Base-by-base conservation (phyloP, 2,797 vertebrate genomes). In the Acrocephalus scirpaceus region DNA sequence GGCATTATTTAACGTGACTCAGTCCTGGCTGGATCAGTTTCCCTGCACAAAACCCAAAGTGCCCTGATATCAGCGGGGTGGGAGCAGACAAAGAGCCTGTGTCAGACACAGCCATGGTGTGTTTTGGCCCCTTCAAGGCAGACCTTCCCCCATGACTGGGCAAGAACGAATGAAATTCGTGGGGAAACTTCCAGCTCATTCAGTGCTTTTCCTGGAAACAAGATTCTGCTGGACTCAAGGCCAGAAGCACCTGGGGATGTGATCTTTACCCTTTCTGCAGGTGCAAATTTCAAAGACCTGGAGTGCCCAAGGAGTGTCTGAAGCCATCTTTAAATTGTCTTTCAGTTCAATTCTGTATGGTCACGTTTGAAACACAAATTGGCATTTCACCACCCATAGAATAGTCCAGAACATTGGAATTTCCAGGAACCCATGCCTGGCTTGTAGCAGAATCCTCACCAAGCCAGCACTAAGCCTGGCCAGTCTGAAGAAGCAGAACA, bases 231-330 rank as follows among this genome's bases (percentile, higher is more conserved):
- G 71, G 86, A 57, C 45, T 64, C 61, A 2, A 64, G 73, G 76
- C 58, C 18, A 3, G 69, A 7, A 86, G 38, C 47, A 54, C 23
- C 56, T 20, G 3, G 16, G 75, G 34, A 20, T 0, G 0, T 3
- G 60, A 50, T 29, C 79, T 57, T 26, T 1, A 13, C 20, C 54
- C 32, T 10, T 40, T 34, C 66, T 90, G 76, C n/a, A n/a, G 30
- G 13, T 0, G 1, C 30, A 30, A 27, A 22, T 0, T 48, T 29
- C 77, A 48, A 66, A 70, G 53, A 69, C 48, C 38, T 65, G 38
- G 12, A 40, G n/a, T 1, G 17, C 30, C 56, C 51, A 6, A 4
- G 26, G 45, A 19, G 44, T 56, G 45, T 9, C 70, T 7, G 3
- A 79, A 23, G 5, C 2, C n/a, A 61, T 11, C 11, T 83, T 73